Evolutionary conservation across 2,888 invertebrate genomes (phyloP), one percentile per base, ranked within the genome.

Genomic region (Amphipyra tragopoginis): DNA sequence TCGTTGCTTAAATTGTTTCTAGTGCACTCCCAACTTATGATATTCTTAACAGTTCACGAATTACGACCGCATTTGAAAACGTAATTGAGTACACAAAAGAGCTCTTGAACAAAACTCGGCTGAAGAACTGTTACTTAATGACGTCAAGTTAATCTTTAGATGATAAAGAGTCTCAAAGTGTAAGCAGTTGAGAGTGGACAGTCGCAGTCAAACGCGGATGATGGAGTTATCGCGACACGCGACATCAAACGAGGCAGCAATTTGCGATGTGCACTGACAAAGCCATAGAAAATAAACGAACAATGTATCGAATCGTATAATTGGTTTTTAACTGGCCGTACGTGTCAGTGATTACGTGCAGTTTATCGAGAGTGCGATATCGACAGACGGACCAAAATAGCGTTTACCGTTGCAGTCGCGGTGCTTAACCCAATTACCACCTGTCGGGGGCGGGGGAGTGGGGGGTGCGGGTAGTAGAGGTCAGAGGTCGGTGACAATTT

Each of bases 371-470:
- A 57, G 51, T 43, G n/a, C 50, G 55, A 49, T 58, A 60, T 72
- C 63, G 55, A 67, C 42, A 36, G 55, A 54, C 53, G 47, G 21
- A 58, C 57, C 45, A 44, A 67, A 77, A 77, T 72, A 63, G 58
- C 58, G 43, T 62, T 29, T 29, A 62, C 55, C 47, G 55, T 50
- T 73, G 74, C 65, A 63, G 60, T 57, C 38, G 55, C 56, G 65
- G 47, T 59, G 69, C 54, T 65, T 77, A 68, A 63, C 69, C 62
- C 69, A 65, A 77, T 73, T 73, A 75, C 53, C 61, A 75, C 58
- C 76, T 65, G 65, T 47, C 40, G 48, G 56, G 42, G 33, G 13
- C 21, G 29, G 15, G 33, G 2, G 38, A 0, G 10, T 0, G 42
- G 9, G 6, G 7, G 0, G 11, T 15, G n/a, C 4, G 7, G 40